phyloP scores from a whole-genome alignment of 2,888 invertebrate genomes.

The Clanis bilineata region DNA sequence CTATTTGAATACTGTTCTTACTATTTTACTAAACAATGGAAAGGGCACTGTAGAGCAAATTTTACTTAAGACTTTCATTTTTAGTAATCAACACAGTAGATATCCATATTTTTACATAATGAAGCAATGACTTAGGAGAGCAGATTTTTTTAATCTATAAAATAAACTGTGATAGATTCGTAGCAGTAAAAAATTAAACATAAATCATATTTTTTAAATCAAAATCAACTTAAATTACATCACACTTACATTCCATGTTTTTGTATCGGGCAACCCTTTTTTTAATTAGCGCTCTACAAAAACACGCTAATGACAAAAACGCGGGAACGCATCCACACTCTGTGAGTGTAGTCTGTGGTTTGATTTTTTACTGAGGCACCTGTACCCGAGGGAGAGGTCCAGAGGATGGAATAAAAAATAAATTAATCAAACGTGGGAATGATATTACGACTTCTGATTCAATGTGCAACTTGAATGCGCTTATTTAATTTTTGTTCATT shows the following conservation, averaged over 20 bases:
- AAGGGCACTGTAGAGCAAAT: too few species aligned
- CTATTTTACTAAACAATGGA: too few species aligned
- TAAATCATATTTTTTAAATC: neutral
- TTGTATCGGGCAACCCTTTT: conserved; percentile 8
- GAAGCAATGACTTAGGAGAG: too few species aligned
- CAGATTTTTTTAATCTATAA: too few species aligned
- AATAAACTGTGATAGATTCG: neutral
- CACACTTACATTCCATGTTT: conserved; percentile 7
- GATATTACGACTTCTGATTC: neutral
- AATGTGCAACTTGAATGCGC: neutral
- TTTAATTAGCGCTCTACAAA: conserved; percentile 20
- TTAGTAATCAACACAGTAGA: too few species aligned
- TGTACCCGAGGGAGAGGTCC: conserved; percentile 18
- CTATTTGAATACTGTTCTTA: too few species aligned
- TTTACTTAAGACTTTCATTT: too few species aligned
- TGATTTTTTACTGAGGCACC: conserved; percentile 16
- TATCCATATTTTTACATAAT: too few species aligned
- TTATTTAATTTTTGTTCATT: neutral
- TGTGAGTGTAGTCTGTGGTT: conserved; percentile 37
- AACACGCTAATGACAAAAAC: conserved; percentile 43
- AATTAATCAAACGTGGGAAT: conserved; percentile 14
- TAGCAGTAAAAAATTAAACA: neutral
- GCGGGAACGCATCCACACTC: conserved; percentile 50
- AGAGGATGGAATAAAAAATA: conserved; percentile 12
- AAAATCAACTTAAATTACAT: conserved; percentile 4